Percentiles rank a stretch among this genome's conserved stretches.
These are phyloP conservation scores for Cyclargus thomasi DNA, from an alignment of 1,140 invertebrate species.

Conservation along the genomic window DNA sequence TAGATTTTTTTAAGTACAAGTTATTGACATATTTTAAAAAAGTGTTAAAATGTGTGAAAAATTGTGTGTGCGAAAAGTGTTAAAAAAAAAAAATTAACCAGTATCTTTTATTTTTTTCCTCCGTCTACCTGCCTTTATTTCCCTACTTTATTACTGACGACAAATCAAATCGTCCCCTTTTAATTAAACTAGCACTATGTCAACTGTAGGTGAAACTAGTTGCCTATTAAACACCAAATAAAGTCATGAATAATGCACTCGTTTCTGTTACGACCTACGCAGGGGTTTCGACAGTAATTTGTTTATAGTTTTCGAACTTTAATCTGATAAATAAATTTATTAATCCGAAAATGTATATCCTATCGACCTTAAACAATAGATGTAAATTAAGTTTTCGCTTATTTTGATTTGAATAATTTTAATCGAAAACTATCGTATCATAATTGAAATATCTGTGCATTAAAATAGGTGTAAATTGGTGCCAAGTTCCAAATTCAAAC, in stretches of 20 bases:
- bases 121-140: neutral
- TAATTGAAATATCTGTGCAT: too few relatives aligned
- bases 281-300: neutral
- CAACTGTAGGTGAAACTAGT: slow-evolving; percentile 57
- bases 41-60: too few relatives aligned
- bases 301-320: neutral
- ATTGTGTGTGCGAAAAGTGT: too few relatives aligned
- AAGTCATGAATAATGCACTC: slow-evolving; percentile 48
- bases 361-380: too few relatives aligned
- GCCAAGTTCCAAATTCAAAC: slow-evolving; percentile 17
- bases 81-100: too few relatives aligned
- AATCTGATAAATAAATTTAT: neutral
- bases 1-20: too few relatives aligned
- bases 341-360: too few relatives aligned
- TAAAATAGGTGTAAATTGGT: slow-evolving; percentile 2
- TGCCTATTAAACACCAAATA: slow-evolving; percentile 41
- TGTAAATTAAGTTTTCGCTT: neutral
- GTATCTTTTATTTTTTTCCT: neutral
- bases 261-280: slow-evolving; percentile 28
- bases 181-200: slow-evolving; percentile 67
- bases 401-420: neutral
- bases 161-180: slow-evolving; percentile 66
- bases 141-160: slow-evolving; percentile 36
- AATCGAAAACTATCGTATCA: too few relatives aligned
- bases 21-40: too few relatives aligned